Evolutionary conservation across 2,797 vertebrate genomes (phyloP).

Genomic region (Acrossocheilus wenchowensis): DNA sequence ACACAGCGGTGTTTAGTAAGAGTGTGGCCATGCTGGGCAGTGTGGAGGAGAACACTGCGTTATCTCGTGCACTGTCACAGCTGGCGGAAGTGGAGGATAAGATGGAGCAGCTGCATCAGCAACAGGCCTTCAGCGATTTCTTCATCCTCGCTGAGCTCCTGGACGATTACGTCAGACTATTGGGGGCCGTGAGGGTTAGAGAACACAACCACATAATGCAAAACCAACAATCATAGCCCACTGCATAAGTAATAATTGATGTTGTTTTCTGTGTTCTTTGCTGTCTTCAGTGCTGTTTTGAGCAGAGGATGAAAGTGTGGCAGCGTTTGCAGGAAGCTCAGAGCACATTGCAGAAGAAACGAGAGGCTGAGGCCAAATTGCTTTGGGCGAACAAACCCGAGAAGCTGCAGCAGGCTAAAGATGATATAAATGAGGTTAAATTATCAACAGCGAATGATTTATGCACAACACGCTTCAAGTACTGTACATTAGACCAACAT

Average conservation of each 20-base stretch:
- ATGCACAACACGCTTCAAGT: not conserved
- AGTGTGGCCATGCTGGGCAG: slow-evolving; percentile 96
- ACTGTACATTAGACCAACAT: not conserved
- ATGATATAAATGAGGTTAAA: slow-evolving; percentile 90
- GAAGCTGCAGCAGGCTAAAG: slow-evolving; percentile 96
- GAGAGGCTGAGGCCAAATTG: slow-evolving; percentile 92
- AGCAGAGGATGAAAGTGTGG: slow-evolving; percentile 93
- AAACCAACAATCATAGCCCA: not conserved
- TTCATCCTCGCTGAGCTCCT: slow-evolving; percentile 92
- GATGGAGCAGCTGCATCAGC: slow-evolving; percentile 96
- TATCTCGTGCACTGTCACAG: slow-evolving; percentile 93
- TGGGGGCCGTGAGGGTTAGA: slow-evolving; percentile 88
- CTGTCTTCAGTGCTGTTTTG: slow-evolving; percentile 86
- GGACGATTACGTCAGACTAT: slow-evolving; percentile 91
- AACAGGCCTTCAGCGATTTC: slow-evolving; percentile 93
- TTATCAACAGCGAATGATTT: not conserved
- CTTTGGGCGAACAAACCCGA: slow-evolving; percentile 97
- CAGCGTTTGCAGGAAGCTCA: slow-evolving; percentile 96
- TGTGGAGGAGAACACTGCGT: slow-evolving; percentile 94
- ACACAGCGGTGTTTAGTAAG: slow-evolving; percentile 94
- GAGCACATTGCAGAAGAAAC: slow-evolving; percentile 91
- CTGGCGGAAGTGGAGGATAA: slow-evolving; percentile 97
- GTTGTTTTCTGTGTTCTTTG: slow-evolving; percentile 16
- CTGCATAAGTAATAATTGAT: not conserved
- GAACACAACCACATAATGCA: not conserved